phyloP scores from a whole-genome alignment of 2,113 vertebrate species.

The Boulengeromyrus knoepffleri region DNA sequence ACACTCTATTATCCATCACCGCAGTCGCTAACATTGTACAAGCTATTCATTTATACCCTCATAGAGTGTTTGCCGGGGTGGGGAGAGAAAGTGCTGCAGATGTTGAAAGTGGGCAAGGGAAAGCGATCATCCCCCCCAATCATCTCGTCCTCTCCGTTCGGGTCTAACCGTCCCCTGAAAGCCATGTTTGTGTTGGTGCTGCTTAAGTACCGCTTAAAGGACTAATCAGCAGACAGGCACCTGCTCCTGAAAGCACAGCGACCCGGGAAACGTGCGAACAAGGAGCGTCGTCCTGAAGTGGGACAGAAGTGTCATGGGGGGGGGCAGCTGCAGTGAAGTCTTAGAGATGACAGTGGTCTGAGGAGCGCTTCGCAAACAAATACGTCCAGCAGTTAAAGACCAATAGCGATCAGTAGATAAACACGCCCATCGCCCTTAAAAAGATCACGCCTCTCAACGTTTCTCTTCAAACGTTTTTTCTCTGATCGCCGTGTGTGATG shows the following conservation, averaged over 20 bases:
- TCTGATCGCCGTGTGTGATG: background rate
- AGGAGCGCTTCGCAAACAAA: background rate
- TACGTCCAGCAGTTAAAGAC: background rate
- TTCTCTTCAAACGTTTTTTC: background rate
- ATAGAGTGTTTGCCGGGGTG: background rate
- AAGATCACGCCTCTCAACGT: background rate
- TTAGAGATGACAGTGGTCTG: background rate
- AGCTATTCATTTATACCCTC: background rate
- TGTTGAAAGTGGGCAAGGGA: background rate
- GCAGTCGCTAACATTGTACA: background rate
- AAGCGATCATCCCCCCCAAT: background rate
- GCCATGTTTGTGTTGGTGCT: background rate
- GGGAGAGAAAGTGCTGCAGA: background rate
- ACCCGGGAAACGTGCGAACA: background rate
- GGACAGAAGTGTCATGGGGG: background rate
- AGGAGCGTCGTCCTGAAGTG: no score
- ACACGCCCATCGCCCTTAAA: background rate
- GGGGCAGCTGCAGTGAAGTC: background rate
- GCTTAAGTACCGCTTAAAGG: background rate
- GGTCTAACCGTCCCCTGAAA: background rate
- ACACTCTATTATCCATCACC: background rate
- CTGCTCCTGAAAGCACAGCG: background rate
- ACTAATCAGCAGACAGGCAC: background rate
- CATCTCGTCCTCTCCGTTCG: background rate
- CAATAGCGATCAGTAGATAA: background rate